Evolutionary conservation across 2,797 vertebrate species (phyloP), one percentile per base, ranked within the genome.

Genomic region (Tarsius wallacei): DNA sequence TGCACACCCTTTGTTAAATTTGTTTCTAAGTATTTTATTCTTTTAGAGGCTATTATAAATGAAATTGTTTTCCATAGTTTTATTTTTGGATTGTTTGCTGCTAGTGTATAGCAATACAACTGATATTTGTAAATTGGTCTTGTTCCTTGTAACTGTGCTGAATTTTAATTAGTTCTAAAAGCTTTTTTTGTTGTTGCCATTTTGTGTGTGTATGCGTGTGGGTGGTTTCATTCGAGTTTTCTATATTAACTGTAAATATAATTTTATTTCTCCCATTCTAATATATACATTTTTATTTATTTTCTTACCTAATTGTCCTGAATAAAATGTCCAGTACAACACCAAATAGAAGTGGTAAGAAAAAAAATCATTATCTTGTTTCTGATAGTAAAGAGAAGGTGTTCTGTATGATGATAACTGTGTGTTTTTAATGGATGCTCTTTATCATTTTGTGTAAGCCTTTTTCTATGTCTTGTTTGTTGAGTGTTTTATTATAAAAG

Each of bases 91-190:
- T 77, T 91, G 24, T 16, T 86, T 85, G 33, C 19, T 71, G 14
- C 22, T 70, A 63, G 7, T 70, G 0, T 63, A 90, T 53, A 74
- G 21, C 74, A 81, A 87, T 77, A 63, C 10, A 94, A 42, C 19
- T 82, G 7, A 51, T 22, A n/a, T 93, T 76, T 42, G 4, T 63
- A 94, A 87, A 53, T 61, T 77, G 24, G 70, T 63, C 33, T 87
- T 47, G 2, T 87, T 91, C 83, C 22, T 11, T 74, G 53, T 22
- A 96, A 74, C 51, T 59, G 42, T 84, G 33, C 16, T 61, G 26
- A 83, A 71, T 19, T 96, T 63, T 78, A 76, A 82, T 53, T 88
- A 88, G 31, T 9, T 53, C 42, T 89, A 82, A 85, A 33, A 94
- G 31, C 55, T 81, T 76, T 68, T 53, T 42, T 55, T 49, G n/a